These are phyloP conservation scores for Bryconaethiops microstoma DNA, from an alignment of 2,797 vertebrate species.

Conservation along the genomic window DNA sequence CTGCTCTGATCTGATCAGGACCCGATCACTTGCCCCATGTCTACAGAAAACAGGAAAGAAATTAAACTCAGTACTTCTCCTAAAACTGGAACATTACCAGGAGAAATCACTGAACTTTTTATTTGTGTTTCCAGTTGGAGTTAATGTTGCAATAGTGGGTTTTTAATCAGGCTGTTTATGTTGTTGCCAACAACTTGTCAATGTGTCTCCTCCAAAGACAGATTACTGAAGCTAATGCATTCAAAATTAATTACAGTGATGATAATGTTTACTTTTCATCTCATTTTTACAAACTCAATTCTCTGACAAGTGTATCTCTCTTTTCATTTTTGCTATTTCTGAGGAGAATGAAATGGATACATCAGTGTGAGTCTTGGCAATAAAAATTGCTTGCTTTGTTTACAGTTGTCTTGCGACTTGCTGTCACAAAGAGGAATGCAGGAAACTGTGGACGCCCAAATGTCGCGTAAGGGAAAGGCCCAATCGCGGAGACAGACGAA, in stretches of 20 bases:
- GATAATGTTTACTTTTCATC: conserved; percentile 48
- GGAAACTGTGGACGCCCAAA: too few relatives aligned
- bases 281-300: background rate
- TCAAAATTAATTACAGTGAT: conserved; percentile 67
- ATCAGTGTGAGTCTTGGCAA: conserved; percentile 20
- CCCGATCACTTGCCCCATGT: background rate
- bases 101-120: background rate
- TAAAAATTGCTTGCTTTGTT: conserved; percentile 13
- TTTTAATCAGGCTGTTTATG: background rate
- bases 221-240: conserved; percentile 53
- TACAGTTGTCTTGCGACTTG: conserved; percentile 36
- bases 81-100: background rate
- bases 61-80: background rate
- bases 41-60: background rate
- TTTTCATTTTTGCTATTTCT: background rate
- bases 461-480: too few relatives aligned
- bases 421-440: too few relatives aligned
- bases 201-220: conserved; percentile 11
- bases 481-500: too few relatives aligned
- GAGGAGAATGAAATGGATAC: conserved; percentile 7
- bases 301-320: background rate
- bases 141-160: background rate
- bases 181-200: background rate
- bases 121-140: background rate
- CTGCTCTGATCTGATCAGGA: conserved; percentile 10